Conservation (phyloP, 2,888 invertebrate genomes). For the Amblyjoppa fuscipennis region DNA sequence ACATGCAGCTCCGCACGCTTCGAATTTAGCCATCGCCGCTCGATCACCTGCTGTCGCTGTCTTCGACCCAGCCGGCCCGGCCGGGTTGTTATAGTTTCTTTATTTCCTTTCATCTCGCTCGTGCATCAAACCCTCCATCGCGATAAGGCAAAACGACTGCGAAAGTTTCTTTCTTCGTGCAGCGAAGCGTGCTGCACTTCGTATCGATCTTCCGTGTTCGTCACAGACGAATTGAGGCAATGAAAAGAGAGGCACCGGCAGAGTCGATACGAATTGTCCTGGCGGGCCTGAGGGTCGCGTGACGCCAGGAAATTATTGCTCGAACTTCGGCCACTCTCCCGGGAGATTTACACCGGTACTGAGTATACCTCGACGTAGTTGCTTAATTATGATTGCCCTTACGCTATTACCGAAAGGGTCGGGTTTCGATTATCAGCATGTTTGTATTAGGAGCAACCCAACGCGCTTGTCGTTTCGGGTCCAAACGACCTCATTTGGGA, state of each 20-base stretch:
- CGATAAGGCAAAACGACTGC: background rate
- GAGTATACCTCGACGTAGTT: background rate
- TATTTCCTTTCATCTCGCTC: background rate
- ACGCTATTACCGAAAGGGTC: background rate
- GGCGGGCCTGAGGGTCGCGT: background rate
- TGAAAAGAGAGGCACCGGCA: background rate
- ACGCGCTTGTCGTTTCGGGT: background rate
- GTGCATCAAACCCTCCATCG: slow-evolving; percentile 1
- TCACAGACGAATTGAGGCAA: slow-evolving; percentile 4
- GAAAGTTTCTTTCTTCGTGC: background rate
- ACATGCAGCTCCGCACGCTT: background rate
- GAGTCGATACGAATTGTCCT: background rate
- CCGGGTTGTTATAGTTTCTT: background rate
- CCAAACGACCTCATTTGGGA: slow-evolving; percentile 2
- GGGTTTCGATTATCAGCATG: background rate
- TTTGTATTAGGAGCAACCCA: background rate
- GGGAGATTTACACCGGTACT: background rate
- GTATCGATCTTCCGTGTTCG: background rate
- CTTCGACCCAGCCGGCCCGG: background rate
- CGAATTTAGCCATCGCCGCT: background rate
- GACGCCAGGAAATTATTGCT: slow-evolving; percentile 1
- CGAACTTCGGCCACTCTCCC: background rate
- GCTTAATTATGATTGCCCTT: slow-evolving; percentile 4
- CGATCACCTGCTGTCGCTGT: background rate
- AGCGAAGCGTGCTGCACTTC: background rate